phyloP scores from a whole-genome alignment of 2,113 vertebrate genomes.

The Tetrao urogallus region DNA sequence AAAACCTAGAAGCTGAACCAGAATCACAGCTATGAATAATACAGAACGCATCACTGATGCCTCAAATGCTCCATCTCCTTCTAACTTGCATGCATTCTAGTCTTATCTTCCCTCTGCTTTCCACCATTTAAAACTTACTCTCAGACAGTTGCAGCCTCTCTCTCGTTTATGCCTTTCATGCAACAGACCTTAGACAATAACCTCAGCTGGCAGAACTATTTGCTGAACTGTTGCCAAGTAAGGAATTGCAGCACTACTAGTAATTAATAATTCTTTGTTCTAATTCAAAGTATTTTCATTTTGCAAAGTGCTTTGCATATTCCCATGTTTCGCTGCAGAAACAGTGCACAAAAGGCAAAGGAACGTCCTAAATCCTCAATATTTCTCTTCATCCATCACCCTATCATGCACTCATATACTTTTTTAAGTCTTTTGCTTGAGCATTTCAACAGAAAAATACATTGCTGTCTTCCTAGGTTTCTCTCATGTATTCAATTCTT shows the following conservation, averaged over 20 bases:
- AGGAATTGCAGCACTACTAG: background rate
- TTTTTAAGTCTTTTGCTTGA: background rate
- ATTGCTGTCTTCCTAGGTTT: background rate
- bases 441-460: background rate
- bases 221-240: background rate
- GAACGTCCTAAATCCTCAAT: background rate
- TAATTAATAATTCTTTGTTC: slow-evolving; percentile 2
- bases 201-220: background rate
- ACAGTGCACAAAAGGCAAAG: background rate
- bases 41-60: slow-evolving; percentile 56
- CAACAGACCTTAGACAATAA: background rate
- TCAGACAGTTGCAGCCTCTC: background rate
- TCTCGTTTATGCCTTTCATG: background rate
- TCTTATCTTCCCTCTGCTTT: background rate
- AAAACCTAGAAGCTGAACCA: slow-evolving; percentile 14
- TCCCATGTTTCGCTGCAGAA: background rate
- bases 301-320: background rate
- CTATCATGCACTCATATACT: background rate
- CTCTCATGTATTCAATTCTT: background rate
- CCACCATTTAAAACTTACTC: background rate
- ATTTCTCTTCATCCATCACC: background rate
- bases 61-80: slow-evolving; percentile 38
- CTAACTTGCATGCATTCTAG: slow-evolving; percentile 24
- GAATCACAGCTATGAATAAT: slow-evolving; percentile 55
- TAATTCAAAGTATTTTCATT: background rate